A percentile compares a stretch with the other conserved stretches of the same genome.
Evolutionary conservation across 30 jellyfish, hydroid and myxozoan genomes (phyloP).

Genomic region (Rhopilema esculentum): DNA sequence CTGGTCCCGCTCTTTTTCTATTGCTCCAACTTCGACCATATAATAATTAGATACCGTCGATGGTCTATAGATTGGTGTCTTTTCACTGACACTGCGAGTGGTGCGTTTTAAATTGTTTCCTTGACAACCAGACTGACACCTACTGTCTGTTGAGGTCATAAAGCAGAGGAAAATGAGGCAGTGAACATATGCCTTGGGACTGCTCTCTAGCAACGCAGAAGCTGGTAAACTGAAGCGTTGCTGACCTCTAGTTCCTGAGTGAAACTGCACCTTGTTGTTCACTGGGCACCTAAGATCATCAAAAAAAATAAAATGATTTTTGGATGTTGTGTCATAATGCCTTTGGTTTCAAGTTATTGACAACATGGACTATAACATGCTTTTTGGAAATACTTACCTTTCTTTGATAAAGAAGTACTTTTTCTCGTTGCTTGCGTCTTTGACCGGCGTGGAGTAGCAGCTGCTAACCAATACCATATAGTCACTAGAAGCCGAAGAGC

Average conservation of each 20-base stretch:
- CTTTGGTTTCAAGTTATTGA: too few species aligned
- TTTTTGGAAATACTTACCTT: constrained; percentile 26
- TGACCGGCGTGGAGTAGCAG: constrained; percentile 52
- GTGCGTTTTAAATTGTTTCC: constrained; percentile 66
- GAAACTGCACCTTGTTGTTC: constrained; percentile 1
- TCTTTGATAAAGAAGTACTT: constrained; percentile 37
- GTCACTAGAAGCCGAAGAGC: constrained; percentile 39
- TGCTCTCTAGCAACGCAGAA: constrained; percentile 28
- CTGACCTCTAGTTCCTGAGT: constrained; percentile 21
- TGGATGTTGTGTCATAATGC: too few species aligned
- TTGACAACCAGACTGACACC: constrained; percentile 61
- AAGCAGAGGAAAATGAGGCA: constrained; percentile 58
- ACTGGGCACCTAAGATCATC: constrained; percentile 33
- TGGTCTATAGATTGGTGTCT: constrained; percentile 19
- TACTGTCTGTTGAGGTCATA: constrained; percentile 26
- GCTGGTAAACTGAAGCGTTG: constrained; percentile 48
- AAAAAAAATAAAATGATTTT: too few species aligned
- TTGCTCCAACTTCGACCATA: constrained; percentile 40
- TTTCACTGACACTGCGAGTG: constrained; percentile 17
- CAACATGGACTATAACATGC: not conserved
- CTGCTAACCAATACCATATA: constrained; percentile 17
- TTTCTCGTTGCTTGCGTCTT: constrained; percentile 29
- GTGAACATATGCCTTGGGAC: constrained; percentile 34
- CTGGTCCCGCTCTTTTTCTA: constrained; percentile 37
- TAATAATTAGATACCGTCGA: constrained; percentile 47